Evolutionary conservation across 2,113 vertebrate species (phyloP).

Genomic region (Heteronetta atricapilla): DNA sequence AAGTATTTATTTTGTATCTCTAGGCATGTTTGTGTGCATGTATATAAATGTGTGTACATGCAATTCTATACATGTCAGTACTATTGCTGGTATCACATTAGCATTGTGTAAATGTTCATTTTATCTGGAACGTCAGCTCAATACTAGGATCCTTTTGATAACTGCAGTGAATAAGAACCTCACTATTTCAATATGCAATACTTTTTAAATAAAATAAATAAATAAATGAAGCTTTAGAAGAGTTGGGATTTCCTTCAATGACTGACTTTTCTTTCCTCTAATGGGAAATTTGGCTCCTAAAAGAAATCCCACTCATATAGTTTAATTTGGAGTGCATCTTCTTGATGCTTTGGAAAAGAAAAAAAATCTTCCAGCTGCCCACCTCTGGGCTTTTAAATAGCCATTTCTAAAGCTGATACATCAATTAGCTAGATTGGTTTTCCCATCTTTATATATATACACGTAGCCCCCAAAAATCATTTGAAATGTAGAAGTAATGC

Average conservation of each 20-base stretch:
- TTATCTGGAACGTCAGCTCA: slow-evolving; percentile 8
- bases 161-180: slow-evolving; percentile 9
- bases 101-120: background rate
- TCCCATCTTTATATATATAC: background rate
- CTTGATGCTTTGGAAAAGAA: background rate
- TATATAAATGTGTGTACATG: background rate
- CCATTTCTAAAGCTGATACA: background rate
- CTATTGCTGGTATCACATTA: slow-evolving; percentile 8
- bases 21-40: background rate
- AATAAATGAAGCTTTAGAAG: background rate
- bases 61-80: background rate
- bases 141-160: slow-evolving; percentile 12
- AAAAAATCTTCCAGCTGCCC: background rate
- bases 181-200: background rate
- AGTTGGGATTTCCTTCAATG: slow-evolving; percentile 10
- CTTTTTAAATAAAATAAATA: slow-evolving; percentile 44
- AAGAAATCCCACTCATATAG: background rate
- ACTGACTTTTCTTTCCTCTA: background rate
- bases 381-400: background rate
- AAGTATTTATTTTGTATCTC: slow-evolving; percentile 12
- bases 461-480: too few relatives aligned
- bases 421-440: slow-evolving; percentile 32
- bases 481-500: slow-evolving; percentile 65
- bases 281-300: background rate
- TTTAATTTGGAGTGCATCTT: slow-evolving; percentile 14